Conservation (phyloP, 2,888 invertebrate genomes). For the Conomelus anceps region DNA sequence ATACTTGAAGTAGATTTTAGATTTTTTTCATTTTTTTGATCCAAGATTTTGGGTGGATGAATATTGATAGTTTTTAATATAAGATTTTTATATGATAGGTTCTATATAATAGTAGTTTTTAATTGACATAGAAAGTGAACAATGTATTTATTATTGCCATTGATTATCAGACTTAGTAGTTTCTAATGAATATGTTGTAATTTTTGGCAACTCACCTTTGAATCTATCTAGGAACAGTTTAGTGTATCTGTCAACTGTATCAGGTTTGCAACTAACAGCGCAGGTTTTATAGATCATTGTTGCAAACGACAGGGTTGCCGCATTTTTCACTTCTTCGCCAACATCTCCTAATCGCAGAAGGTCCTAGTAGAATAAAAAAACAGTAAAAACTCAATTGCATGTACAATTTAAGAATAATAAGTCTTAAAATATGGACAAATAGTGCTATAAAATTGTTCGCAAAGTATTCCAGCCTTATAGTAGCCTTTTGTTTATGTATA, state of each 20-base stretch:
- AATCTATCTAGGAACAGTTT: slow-evolving; percentile 64
- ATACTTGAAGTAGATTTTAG: no score
- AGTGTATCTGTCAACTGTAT: slow-evolving; percentile 62
- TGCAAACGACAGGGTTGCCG: slow-evolving; percentile 62
- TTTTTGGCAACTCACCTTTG: slow-evolving; percentile 47
- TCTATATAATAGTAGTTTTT: no score
- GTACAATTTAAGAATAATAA: not conserved
- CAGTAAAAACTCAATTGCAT: not conserved
- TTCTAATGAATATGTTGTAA: not conserved
- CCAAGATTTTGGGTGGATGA: no score
- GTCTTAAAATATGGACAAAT: no score
- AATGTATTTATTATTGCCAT: not conserved
- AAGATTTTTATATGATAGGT: no score
- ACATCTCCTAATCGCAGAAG: slow-evolving; percentile 31
- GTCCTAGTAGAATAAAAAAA: slow-evolving; percentile 29
- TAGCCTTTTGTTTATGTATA: no score
- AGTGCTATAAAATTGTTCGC: no score
- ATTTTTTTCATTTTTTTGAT: no score
- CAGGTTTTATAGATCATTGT: slow-evolving; percentile 60
- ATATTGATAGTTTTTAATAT: no score
- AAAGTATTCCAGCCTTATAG: no score
- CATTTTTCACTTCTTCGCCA: slow-evolving; percentile 51
- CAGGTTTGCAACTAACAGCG: slow-evolving; percentile 49
- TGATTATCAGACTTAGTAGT: not conserved
- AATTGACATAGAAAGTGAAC: no score